phyloP scores from a whole-genome alignment of 2,797 vertebrate species.

The Cynopterus sphinx region DNA sequence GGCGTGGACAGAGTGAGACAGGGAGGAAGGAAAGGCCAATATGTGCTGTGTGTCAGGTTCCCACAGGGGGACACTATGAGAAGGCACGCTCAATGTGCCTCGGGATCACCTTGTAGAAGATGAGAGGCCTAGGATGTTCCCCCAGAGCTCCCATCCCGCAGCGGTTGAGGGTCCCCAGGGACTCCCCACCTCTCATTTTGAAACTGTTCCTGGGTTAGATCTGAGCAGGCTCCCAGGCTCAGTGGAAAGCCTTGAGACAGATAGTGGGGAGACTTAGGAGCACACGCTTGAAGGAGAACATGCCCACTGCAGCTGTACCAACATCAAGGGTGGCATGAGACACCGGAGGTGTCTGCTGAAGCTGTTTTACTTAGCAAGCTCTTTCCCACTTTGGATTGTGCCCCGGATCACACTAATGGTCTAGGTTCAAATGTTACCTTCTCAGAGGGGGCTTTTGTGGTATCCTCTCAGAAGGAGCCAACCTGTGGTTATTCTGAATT shows the following conservation, averaged over 20 bases:
- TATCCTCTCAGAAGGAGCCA: neutral
- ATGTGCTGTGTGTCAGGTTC: accelerated
- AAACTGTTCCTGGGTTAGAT: neutral
- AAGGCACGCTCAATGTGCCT: accelerated
- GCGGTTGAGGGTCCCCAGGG: neutral
- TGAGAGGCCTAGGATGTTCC: neutral
- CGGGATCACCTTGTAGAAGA: neutral
- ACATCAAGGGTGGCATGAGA: accelerated
- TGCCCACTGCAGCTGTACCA: neutral
- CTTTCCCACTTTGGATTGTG: neutral
- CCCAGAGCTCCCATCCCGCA: neutral
- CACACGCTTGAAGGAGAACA: neutral
- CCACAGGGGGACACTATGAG: neutral
- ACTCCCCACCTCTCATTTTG: neutral
- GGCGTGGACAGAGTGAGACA: neutral
- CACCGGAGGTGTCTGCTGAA: accelerated
- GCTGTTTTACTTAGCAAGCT: neutral
- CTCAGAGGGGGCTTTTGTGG: neutral
- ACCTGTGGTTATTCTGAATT: neutral
- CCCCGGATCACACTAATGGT: neutral
- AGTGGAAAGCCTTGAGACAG: neutral
- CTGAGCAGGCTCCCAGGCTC: neutral
- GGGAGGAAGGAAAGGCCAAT: neutral
- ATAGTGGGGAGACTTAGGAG: neutral
- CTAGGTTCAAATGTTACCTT: neutral